Evolutionary conservation across 2,797 vertebrate genomes (phyloP), one percentile per base, ranked within the genome.

Genomic region (Galago senegalensis): DNA sequence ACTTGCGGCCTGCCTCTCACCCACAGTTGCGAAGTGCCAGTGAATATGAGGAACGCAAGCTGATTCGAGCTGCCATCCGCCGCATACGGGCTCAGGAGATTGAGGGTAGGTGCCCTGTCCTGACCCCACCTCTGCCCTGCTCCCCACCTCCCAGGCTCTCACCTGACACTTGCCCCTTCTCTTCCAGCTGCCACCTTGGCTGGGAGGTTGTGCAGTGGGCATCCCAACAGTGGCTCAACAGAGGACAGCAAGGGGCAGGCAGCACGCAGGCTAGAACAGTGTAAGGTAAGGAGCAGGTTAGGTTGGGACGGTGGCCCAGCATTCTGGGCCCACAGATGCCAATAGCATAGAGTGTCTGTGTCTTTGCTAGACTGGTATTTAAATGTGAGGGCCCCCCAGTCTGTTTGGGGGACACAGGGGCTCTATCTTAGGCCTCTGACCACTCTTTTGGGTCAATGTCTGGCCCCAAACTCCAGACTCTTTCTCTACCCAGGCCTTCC

Each of bases 41-140:
- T 0, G 99, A 99, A 89, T 99, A 99, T 0, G 99, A 99, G 97
- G 99, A 99, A 96, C 99, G 99, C 96, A 99, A 99, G 97, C 97
- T 99, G 96, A 99, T 99, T 95, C 98, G 99, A 94, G 99, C 99
- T 0, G 99, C 99, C 93, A 99, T 99, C 97, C 99, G 99, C 96
- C 99, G 99, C 17, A 96, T 99, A 80, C 98, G 99, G n/a, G 99
- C 99, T 0, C 98, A 99, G 91, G 99, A 99, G 96, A 99, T 99
- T 11, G 99, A 99, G 98, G 99, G 99, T 99, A 97, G 96, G 97
- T 27, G 12, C 2, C 53, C n/a, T n/a, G 31, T 37, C 79, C 81
- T 3, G 9, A 23, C 21, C 70, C 80, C 29, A 0, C 37, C 46
- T 12, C 65, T 27, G 25, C 27, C 79, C 85, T 16, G 7, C 20